Evolutionary conservation across 2,113 vertebrate genomes (phyloP), one percentile per base, ranked within the genome.

Genomic region (Myrmecophaga tridactyla): DNA sequence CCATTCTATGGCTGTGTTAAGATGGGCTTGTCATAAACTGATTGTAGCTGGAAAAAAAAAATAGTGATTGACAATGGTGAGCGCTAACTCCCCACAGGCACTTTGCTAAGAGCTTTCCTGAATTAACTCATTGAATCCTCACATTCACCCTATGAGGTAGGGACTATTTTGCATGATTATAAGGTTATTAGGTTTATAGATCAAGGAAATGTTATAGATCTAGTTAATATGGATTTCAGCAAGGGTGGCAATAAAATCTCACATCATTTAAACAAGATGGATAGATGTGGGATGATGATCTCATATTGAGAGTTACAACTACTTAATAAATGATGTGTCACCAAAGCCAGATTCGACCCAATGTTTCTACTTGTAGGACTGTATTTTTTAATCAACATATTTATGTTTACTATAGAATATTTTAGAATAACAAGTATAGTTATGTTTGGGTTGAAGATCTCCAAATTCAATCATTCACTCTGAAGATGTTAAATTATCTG

Each of bases 381-480:
- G n/a, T n/a, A n/a, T 0, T 0, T 0, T 21, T 0, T 0, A 0
- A 0, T 0, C 0, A 2, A 0, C 0, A 83, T 75, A 0, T 0
- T 0, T 0, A 0, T 0, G 0, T 0, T 0, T 0, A 0, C 10
- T 0, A 72, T 94, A 95, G 0, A 0, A 0, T 21, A 95, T 0
- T 0, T 0, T 0, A 83, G 53, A 60, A 13, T 0, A 0, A 94
- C 98, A 99, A 0, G 0, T 2, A 48, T 99, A 98, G 0, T 0
- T 0, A 0, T 0, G 34, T 31, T 25, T 89, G 2, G 99, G 72
- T 0, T 0, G 0, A 82, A 96, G n/a, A 0, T 0, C 0, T 0
- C 0, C 0, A 39, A n/a, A 0, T 3, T 7, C 0, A 76, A 12
- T 0, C 4, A 0, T 0, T 1, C 0, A 0, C 0, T 2, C 0